Evolutionary conservation across 2,888 invertebrate genomes (phyloP), one percentile per base, ranked within the genome.

Genomic region (Hymenopus coronatus): DNA sequence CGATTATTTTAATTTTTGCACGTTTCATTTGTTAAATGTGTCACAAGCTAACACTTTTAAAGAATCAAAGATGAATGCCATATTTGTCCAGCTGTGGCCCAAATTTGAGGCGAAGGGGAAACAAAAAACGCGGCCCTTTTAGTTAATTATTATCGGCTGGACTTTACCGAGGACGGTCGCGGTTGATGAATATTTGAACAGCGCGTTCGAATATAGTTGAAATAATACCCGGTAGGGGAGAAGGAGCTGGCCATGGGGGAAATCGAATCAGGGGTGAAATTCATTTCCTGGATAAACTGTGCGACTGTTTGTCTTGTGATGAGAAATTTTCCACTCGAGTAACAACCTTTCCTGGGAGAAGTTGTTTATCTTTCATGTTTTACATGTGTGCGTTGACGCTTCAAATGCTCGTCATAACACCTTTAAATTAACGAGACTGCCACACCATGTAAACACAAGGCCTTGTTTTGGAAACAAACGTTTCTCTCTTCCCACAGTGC

Each of bases 281-380:
- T 81, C 86, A 86, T 86, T 86, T 86, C 86, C 27, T 70, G 54
- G 70, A 86, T 54, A 86, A 86, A 86, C 30, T 86, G 81, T 86
- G 25, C 54, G 54, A 70, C 54, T 70, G 86, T 86, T 86, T 86
- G 86, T 86, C 86, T 86, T 86, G 20, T 9, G 27, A 86, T 86
- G 85, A 85, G 54, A 54, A 54, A 27, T 54, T 85, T 85, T 85
- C 85, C 54, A 70, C 54, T 20, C 25, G 54, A 70, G 20, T 70
- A 70, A 20, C 54, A 70, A 14, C 20, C 15, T 70, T 70, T 70
- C 25, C 54, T 70, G 20, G 20, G 2, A 54, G 54, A 54, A 54
- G 25, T 6, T 70, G 54, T 70, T 70, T 20, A 25, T 25, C 25
- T 70, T 70, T 25, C 54, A 20, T 70, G 54, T 70, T 70, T 70